Conservation (phyloP, 2,797 vertebrate genomes). For the Poeciliopsis turneri region DNA sequence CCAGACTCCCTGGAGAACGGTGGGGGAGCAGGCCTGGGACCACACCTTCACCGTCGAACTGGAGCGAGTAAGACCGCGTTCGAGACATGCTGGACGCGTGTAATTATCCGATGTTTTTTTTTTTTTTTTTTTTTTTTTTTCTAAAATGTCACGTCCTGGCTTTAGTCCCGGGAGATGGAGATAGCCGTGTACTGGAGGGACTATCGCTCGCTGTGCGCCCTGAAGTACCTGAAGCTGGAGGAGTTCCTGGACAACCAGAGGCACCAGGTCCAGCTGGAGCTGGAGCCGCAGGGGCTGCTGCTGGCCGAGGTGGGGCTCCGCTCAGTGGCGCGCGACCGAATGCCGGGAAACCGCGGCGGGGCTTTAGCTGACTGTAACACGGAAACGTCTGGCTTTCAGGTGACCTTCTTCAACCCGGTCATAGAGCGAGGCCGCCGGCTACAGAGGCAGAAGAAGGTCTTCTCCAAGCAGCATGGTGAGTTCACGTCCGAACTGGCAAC, state of each 20-base stretch:
- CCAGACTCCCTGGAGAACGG: conserved; percentile 87
- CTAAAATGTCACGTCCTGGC: background rate
- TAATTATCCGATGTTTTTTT: background rate
- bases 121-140: too few relatives aligned
- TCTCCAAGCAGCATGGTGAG: conserved; percentile 92
- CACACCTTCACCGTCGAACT: conserved; percentile 88
- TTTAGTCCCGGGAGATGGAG: conserved; percentile 84
- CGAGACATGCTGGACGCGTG: background rate
- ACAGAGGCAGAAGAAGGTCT: conserved; percentile 92
- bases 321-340: background rate
- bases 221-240: conserved; percentile 92
- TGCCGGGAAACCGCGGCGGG: background rate
- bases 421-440: conserved; percentile 89
- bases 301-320: conserved; percentile 74
- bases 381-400: conserved; percentile 76
- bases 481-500: background rate
- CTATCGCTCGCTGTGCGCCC: conserved; percentile 88
- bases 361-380: background rate
- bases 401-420: conserved; percentile 93
- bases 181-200: conserved; percentile 89
- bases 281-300: conserved; percentile 89
- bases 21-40: conserved; percentile 86
- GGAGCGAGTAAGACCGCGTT: conserved; percentile 82
- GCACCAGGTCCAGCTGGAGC: conserved; percentile 86
- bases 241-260: conserved; percentile 92